These are phyloP conservation scores for Macropus fuliginosus DNA, from an alignment of 2,797 vertebrate genomes.

Conservation along the genomic window DNA sequence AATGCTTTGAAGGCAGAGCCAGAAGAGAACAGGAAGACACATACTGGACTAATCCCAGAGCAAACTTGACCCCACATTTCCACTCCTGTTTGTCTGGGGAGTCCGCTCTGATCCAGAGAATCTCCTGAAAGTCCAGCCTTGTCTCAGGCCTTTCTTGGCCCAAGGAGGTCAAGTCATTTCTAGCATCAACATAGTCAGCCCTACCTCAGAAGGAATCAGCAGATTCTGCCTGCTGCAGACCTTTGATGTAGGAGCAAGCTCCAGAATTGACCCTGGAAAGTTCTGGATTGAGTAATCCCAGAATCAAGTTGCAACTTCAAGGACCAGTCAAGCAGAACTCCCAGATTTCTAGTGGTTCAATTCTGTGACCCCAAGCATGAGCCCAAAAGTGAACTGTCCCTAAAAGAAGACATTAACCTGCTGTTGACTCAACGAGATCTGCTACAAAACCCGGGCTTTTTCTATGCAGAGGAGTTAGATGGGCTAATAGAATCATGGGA, in stretches of 20 bases:
- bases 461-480: background rate
- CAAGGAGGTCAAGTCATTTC: conserved; percentile 18
- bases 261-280: conserved; percentile 29
- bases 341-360: background rate
- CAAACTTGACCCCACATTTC: conserved; percentile 5
- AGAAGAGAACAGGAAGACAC: background rate
- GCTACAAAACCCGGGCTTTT: background rate
- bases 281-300: background rate
- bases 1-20: conserved; percentile 23
- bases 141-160: conserved; percentile 16
- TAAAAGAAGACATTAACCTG: conserved; percentile 10
- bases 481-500: background rate
- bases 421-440: background rate
- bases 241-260: background rate
- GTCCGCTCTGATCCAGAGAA: conserved; percentile 36
- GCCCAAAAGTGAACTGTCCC: conserved; percentile 43
- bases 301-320: conserved; percentile 27
- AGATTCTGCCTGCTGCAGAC: background rate
- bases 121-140: background rate
- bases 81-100: conserved; percentile 40
- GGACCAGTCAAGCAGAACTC: background rate
- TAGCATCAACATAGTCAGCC: background rate
- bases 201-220: background rate
- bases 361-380: conserved; percentile 12
- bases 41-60: conserved; percentile 33